phyloP scores from a whole-genome alignment of 2,113 vertebrate species.

The Pteruthius melanotis region DNA sequence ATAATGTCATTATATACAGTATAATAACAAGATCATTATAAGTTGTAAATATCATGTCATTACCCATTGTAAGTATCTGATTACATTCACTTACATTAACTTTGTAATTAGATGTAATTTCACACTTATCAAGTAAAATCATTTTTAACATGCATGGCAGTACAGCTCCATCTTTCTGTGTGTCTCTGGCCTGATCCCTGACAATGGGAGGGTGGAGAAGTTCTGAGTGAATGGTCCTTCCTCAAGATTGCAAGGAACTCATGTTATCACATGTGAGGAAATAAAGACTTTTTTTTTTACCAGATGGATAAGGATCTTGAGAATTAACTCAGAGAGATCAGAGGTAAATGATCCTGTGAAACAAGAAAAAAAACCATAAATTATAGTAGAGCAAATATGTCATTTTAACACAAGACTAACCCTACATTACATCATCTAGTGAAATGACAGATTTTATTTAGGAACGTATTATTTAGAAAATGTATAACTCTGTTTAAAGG shows the following conservation, averaged over 20 bases:
- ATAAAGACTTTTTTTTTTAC: neutral
- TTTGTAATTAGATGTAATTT: constrained; percentile 72
- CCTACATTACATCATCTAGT: neutral
- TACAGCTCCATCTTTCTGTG: neutral
- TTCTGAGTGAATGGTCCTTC: neutral
- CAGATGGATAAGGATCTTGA: neutral
- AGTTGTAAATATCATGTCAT: constrained; percentile 68
- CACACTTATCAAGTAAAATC: constrained; percentile 45
- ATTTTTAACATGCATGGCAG: neutral
- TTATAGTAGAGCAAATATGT: neutral
- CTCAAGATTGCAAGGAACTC: neutral
- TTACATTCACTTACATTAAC: constrained; percentile 72
- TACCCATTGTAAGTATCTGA: constrained; percentile 70
- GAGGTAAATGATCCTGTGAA: neutral
- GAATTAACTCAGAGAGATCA: neutral
- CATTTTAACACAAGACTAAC: neutral
- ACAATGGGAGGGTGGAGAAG: neutral
- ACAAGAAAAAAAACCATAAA: neutral
- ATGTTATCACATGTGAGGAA: too few species aligned
- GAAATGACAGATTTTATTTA: neutral
- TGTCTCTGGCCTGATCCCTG: neutral
- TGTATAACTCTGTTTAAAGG: neutral
- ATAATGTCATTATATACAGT: constrained; percentile 62
- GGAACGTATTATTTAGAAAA: neutral
- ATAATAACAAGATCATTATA: constrained; percentile 60